Evolutionary conservation across 1,140 invertebrate species (phyloP).

Genomic region (Hydropsyche tenuis): DNA sequence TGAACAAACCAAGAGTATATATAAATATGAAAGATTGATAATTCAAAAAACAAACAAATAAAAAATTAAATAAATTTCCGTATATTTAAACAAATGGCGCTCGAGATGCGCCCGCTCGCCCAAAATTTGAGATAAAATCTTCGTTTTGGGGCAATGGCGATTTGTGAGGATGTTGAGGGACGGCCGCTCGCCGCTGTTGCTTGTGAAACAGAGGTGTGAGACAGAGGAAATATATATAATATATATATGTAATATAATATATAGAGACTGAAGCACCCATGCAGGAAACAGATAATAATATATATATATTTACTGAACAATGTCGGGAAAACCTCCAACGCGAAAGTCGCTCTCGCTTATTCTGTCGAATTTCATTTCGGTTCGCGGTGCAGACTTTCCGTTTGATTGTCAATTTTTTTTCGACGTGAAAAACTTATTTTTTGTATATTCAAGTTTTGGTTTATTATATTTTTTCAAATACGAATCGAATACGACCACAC

Average conservation of each 20-base stretch:
- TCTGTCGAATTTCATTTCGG: too few relatives aligned
- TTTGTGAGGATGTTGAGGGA: conserved; percentile 38
- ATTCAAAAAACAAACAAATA: too few relatives aligned
- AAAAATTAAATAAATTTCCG: too few relatives aligned
- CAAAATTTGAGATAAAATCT: neutral
- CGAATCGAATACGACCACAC: conserved; percentile 11
- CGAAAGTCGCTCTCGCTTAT: neutral
- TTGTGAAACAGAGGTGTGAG: conserved; percentile 46
- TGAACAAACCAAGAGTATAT: too few relatives aligned
- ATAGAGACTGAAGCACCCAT: conserved; percentile 30
- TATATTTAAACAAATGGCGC: too few relatives aligned
- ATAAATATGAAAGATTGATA: too few relatives aligned
- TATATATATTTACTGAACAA: too few relatives aligned
- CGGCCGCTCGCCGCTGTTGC: conserved; percentile 50
- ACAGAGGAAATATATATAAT: conserved; percentile 42
- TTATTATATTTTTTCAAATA: neutral
- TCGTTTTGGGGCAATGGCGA: conserved; percentile 2
- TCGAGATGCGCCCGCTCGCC: too few relatives aligned
- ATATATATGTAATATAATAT: too few relatives aligned
- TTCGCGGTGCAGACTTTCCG: conserved; percentile 16
- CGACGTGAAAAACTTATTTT: too few relatives aligned
- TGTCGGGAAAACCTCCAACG: neutral
- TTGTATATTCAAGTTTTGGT: too few relatives aligned
- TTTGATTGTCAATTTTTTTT: too few relatives aligned
- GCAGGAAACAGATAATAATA: conserved; percentile 33